These are phyloP conservation scores for Zosterops lateralis DNA, from an alignment of 2,113 vertebrate genomes.

Conservation along the genomic window DNA sequence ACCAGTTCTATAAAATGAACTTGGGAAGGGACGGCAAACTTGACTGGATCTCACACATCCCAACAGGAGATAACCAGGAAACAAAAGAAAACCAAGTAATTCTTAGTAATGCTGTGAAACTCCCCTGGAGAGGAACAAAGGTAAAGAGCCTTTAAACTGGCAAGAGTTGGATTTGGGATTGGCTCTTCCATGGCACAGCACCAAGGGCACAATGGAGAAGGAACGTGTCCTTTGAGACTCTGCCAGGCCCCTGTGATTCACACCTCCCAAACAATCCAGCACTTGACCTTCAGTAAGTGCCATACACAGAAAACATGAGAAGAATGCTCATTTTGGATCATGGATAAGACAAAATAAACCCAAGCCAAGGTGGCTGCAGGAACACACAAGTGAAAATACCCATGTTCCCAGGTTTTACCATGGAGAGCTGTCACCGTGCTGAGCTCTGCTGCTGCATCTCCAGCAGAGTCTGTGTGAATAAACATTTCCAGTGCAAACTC, in stretches of 20 bases:
- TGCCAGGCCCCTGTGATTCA: neutral
- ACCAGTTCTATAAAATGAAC: neutral
- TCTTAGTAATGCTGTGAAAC: neutral
- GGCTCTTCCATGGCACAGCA: neutral
- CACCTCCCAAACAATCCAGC: neutral
- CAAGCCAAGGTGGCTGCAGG: neutral
- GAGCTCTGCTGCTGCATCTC: neutral
- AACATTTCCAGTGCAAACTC: neutral
- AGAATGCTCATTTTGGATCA: neutral
- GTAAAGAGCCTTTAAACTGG: neutral
- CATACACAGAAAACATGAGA: accelerated
- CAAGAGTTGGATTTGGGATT: neutral
- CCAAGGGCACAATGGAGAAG: neutral
- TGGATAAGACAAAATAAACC: neutral
- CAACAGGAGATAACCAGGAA: neutral
- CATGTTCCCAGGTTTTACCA: accelerated
- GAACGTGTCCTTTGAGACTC: accelerated
- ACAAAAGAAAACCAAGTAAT: neutral
- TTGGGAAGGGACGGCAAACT: neutral
- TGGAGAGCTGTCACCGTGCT: neutral
- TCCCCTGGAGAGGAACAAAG: neutral
- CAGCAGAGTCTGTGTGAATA: neutral
- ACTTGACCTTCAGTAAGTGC: neutral
- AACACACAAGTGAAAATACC: neutral
- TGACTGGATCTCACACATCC: neutral